These are phyloP conservation scores for Caloenas nicobarica DNA, from an alignment of 2,113 vertebrate genomes.

Conservation along the genomic window DNA sequence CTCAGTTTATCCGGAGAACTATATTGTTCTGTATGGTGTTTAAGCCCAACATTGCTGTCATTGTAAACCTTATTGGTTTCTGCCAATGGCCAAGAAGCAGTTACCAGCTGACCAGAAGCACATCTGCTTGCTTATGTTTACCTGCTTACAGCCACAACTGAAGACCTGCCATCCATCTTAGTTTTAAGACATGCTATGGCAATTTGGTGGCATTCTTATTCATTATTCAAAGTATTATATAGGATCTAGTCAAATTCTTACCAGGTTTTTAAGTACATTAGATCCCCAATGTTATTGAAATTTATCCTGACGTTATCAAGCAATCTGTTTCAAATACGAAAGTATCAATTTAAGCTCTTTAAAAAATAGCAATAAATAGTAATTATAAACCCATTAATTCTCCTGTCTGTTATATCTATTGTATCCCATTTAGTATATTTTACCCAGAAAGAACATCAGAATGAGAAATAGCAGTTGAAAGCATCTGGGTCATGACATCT, in stretches of 20 bases:
- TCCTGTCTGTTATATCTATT: not conserved
- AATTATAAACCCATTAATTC: constrained; percentile 26
- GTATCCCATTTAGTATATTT: not conserved
- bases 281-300: not conserved
- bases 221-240: not conserved
- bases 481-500: not conserved
- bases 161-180: not conserved
- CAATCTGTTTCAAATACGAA: not conserved
- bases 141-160: not conserved
- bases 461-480: constrained; percentile 3
- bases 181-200: not conserved
- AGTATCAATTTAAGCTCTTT: not conserved
- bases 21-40: accelerated
- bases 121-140: not conserved
- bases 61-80: not conserved
- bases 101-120: not conserved
- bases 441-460: not conserved
- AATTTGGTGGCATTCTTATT: not conserved
- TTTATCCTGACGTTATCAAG: not conserved
- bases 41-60: not conserved
- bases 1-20: not conserved
- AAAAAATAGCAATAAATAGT: not conserved
- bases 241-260: not conserved
- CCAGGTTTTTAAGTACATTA: not conserved
- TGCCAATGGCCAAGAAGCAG: not conserved